Conservation (phyloP, 2,113 vertebrate species). For the Halcyon malimbica region DNA sequence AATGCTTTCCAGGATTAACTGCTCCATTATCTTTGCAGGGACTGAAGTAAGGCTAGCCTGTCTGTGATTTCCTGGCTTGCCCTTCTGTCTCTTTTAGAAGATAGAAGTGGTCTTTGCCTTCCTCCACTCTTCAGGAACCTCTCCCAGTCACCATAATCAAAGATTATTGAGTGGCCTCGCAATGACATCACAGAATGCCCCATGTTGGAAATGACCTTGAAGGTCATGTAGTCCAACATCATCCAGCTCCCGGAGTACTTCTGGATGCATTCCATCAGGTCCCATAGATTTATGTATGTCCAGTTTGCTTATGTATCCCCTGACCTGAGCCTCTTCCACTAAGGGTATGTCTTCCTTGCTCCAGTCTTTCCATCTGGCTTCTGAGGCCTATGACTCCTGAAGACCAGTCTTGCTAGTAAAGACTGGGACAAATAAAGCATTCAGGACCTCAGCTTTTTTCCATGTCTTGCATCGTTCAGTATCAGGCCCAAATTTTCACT, state of each 20-base stretch:
- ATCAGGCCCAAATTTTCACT: background rate
- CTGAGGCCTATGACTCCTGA: background rate
- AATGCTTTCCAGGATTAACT: background rate
- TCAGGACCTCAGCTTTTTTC: background rate
- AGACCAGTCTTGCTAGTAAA: background rate
- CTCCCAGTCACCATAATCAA: background rate
- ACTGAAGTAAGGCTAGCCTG: background rate
- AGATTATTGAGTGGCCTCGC: fast-evolving
- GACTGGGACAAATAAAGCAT: background rate
- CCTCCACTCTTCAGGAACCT: background rate
- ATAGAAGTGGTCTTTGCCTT: background rate
- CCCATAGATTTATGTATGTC: background rate
- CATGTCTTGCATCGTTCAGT: background rate
- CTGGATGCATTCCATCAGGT: background rate
- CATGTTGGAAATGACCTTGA: too few species aligned
- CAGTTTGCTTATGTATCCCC: background rate
- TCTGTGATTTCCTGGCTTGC: background rate
- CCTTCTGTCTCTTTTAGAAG: background rate
- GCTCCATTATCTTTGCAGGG: background rate
- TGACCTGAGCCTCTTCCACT: background rate
- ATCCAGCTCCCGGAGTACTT: background rate
- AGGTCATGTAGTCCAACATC: background rate
- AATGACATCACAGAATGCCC: background rate
- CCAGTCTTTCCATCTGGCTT: background rate
- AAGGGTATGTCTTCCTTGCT: background rate